These are phyloP conservation scores for Helleia helle DNA, from an alignment of 2,888 invertebrate genomes.

Conservation along the genomic window DNA sequence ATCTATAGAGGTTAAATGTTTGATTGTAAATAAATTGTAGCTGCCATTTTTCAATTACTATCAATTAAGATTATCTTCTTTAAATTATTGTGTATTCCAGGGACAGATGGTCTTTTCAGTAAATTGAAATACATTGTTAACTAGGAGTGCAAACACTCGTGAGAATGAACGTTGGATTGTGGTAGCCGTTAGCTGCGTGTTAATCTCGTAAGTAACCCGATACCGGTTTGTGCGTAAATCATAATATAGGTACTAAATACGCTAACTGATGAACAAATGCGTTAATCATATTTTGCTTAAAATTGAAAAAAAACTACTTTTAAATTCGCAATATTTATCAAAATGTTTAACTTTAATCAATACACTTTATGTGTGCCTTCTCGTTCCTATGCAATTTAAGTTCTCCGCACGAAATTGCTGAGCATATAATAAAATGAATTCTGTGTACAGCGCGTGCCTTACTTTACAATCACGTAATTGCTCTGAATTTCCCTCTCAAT, in stretches of 20 bases:
- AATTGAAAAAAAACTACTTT: too few relatives aligned
- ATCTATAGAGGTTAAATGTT: constrained; percentile 20
- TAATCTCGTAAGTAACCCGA: too few relatives aligned
- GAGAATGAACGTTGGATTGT: constrained; percentile 40
- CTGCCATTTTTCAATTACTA: constrained; percentile 43
- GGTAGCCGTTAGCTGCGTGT: constrained; percentile 24
- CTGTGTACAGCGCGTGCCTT: constrained; percentile 34
- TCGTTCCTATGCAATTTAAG: too few relatives aligned
- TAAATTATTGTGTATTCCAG: constrained; percentile 5
- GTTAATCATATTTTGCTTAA: too few relatives aligned
- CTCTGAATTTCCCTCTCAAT: constrained; percentile 46
- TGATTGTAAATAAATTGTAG: constrained; percentile 33
- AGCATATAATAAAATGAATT: not conserved
- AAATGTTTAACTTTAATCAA: too few relatives aligned
- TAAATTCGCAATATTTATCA: too few relatives aligned
- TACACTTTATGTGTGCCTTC: too few relatives aligned
- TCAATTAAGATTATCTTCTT: constrained; percentile 27
- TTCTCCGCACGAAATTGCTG: not conserved
- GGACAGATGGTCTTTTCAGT: constrained; percentile 3
- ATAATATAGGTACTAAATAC: too few relatives aligned
- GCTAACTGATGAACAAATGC: too few relatives aligned
- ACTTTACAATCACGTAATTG: constrained; percentile 42
- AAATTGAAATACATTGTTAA: constrained; percentile 36
- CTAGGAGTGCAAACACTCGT: constrained; percentile 39
- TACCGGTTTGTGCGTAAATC: too few relatives aligned